phyloP scores from a whole-genome alignment of 2,888 invertebrate genomes.

The Campopleginae sp. region DNA sequence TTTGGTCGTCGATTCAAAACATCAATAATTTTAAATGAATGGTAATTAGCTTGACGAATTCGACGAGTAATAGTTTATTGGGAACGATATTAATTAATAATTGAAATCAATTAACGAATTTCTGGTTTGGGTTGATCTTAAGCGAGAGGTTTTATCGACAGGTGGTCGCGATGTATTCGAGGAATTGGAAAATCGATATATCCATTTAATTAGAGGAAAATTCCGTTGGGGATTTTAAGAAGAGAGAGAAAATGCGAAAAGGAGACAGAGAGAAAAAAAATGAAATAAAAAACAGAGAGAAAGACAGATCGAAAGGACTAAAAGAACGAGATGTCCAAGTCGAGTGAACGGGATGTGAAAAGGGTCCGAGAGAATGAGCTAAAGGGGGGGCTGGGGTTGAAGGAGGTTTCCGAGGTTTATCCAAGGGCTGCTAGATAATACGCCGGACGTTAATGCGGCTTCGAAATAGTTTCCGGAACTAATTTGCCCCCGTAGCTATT shows the following conservation, averaged over 20 bases:
- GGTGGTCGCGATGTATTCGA: conserved; percentile 52
- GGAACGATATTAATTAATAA: not conserved
- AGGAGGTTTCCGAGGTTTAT: conserved; percentile 58
- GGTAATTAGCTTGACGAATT: not conserved
- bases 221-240: conserved; percentile 72
- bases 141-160: conserved; percentile 22
- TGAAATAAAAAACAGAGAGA: conserved; percentile 21
- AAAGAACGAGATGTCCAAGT: conserved; percentile 46
- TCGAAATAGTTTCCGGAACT: conserved; percentile 79
- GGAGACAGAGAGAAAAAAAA: conserved; percentile 6
- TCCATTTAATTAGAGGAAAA: conserved; percentile 75
- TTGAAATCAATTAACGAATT: not conserved
- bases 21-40: not conserved
- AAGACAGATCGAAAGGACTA: conserved; percentile 18
- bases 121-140: not conserved
- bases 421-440: conserved; percentile 69
- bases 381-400: conserved; percentile 7
- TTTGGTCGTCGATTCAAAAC: not conserved
- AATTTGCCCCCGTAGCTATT: conserved; percentile 72
- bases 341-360: conserved; percentile 36
- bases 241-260: conserved; percentile 48
- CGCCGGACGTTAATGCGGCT: conserved; percentile 76
- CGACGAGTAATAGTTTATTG: not conserved
- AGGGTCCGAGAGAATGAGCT: conserved; percentile 30
- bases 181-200: conserved; percentile 71